phyloP scores from a whole-genome alignment of 2,113 vertebrate species.

The Plectropomus leopardus region DNA sequence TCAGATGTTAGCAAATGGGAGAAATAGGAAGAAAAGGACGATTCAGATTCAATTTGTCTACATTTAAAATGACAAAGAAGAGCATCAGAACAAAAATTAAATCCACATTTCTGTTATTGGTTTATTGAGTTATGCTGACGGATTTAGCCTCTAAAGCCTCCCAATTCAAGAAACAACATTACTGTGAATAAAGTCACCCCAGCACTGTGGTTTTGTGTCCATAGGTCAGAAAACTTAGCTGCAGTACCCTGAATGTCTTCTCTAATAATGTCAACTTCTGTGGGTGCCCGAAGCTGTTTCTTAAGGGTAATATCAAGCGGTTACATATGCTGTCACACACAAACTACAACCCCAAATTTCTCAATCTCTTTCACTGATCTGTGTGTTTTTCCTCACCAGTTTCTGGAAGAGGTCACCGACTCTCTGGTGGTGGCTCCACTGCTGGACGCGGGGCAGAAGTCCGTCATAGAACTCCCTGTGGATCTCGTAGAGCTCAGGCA shows the following conservation, averaged over 20 bases:
- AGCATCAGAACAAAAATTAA: conserved; percentile 37
- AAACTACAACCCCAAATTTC: neutral
- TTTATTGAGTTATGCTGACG: conserved; percentile 30
- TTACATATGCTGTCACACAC: conserved; percentile 26
- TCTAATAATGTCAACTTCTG: conserved; percentile 24
- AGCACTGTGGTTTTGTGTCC: neutral
- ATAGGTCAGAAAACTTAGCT: conserved; percentile 12
- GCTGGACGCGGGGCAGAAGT: conserved; percentile 93
- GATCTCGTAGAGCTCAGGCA: conserved; percentile 98
- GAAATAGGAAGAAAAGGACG: conserved; percentile 16
- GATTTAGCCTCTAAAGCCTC: conserved; percentile 23
- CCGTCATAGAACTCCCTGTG: conserved; percentile 98
- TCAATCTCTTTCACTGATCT: neutral
- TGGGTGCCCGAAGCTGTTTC: conserved; percentile 31
- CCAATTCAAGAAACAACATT: neutral
- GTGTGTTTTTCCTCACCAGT: conserved; percentile 85
- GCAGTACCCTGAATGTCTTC: conserved; percentile 11
- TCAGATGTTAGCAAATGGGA: no score
- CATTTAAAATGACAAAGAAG: conserved; percentile 43
- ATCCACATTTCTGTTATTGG: conserved; percentile 11
- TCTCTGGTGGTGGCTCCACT: conserved; percentile 96
- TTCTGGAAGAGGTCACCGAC: conserved; percentile 99
- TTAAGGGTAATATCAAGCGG: conserved; percentile 25
- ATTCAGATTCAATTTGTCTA: conserved; percentile 14
- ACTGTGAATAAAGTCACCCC: conserved; percentile 16